These are phyloP conservation scores for Monodelphis domestica DNA, from an alignment of 2,797 vertebrate genomes.

Conservation along the genomic window DNA sequence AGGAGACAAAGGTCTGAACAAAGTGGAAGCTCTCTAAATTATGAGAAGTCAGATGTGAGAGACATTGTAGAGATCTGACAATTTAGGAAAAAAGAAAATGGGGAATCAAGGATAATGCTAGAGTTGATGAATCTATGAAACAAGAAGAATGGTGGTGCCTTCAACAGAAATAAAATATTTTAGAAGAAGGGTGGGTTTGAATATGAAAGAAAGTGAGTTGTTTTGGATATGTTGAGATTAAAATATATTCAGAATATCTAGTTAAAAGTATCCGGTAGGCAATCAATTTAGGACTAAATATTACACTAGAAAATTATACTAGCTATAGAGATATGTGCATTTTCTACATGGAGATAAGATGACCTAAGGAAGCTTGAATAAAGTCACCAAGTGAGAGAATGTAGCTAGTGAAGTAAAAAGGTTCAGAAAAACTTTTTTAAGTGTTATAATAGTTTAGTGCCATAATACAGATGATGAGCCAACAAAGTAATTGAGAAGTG, in stretches of 20 bases:
- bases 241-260: not conserved
- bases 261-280: not conserved
- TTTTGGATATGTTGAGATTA: too few relatives aligned
- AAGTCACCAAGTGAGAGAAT: not conserved
- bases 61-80: not conserved
- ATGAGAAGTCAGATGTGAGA: not conserved
- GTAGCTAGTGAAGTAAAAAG: not conserved
- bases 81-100: not conserved
- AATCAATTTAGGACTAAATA: not conserved
- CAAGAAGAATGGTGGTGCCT: not conserved
- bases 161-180: too few relatives aligned
- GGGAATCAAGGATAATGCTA: not conserved
- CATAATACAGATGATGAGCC: not conserved
- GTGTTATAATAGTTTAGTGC: not conserved
- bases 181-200: too few relatives aligned
- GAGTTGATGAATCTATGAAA: not conserved
- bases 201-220: too few relatives aligned
- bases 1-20: not conserved
- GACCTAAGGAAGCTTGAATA: not conserved
- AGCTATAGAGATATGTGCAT: not conserved
- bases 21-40: not conserved
- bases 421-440: not conserved
- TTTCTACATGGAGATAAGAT: not conserved
- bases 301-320: not conserved
- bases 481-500: not conserved